These are phyloP conservation scores for Caiman crocodilus DNA, from an alignment of 2,797 vertebrate species.

Conservation along the genomic window DNA sequence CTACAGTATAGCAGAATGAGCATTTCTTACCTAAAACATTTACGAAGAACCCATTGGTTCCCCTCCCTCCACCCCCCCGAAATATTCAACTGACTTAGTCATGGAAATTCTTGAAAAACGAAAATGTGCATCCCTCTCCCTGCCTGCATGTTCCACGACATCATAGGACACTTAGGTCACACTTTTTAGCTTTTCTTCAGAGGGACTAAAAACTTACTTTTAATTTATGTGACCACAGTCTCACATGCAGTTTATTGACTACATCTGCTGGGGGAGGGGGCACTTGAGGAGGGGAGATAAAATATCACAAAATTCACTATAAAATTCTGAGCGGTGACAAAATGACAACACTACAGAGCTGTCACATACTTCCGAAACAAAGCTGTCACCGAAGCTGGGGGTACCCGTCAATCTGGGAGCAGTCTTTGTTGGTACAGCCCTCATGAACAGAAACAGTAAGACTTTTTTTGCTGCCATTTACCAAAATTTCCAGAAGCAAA, in stretches of 20 bases:
- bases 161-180: neutral
- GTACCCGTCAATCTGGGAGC: neutral
- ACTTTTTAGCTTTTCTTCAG: neutral
- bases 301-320: neutral
- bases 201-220: neutral
- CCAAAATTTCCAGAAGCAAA: neutral
- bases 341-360: neutral
- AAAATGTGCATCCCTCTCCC: neutral
- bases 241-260: neutral
- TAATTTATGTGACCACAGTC: accelerated
- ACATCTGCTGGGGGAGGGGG: neutral
- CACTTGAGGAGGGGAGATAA: neutral
- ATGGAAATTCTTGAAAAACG: neutral
- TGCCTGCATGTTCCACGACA: neutral
- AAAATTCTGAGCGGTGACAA: neutral
- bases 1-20: neutral
- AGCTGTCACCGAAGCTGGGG: neutral
- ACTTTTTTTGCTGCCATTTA: neutral
- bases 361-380: neutral
- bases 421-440: neutral
- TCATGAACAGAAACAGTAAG: neutral
- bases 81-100: accelerated
- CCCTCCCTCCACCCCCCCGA: no score
- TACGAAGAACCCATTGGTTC: no score
- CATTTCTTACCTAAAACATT: neutral